Base-by-base conservation (phyloP, 2,888 invertebrate species). In the Drosophila trichaetosa region DNA sequence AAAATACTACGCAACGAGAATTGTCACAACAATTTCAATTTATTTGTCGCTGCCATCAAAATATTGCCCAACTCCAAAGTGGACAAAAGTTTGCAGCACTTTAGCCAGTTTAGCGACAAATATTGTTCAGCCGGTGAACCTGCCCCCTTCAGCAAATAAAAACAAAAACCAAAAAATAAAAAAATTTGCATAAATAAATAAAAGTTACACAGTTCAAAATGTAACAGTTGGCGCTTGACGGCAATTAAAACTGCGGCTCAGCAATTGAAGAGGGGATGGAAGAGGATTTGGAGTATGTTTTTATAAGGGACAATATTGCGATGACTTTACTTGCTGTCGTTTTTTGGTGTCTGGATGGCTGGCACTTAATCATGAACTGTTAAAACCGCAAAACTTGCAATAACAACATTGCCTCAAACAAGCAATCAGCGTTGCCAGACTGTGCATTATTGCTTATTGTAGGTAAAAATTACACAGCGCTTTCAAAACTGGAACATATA, bases 161-260 rank as follows among this genome's bases (percentile, higher is more conserved):
- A 24, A 24, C 46, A 46, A 46, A 46, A 46, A 21, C 27, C n/a
- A 27, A 11, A 21, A 68, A 66, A 70, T 61, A 38, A 67, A 60
- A 68, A 49, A 82, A 88, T 90, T 88, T 88, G 73, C 86, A 87
- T 90, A 87, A 86, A 89, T 87, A 85, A 87, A 89, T 83, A 90
- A 90, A 88, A 89, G 88, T 85, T 80, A 52, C 66, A 51, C 73
- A 77, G 80, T 72, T 83, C 67, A 57, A 73, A 79, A 79, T 53
- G 80, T 78, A 90, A 83, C 87, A 87, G 80, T 87, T 87, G 87
- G 76, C 88, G 79, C 79, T 82, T 77, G 80, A 70, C 69, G 82
- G 79, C 87, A 87, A 87, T 87, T 90, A 87, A 89, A 78, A 79
- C 24, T 24, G 46, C 16, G 8, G 27, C 46, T 16, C 46, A 24